phyloP scores from a whole-genome alignment of 2,113 vertebrate species.

The Oncorhynchus clarkii region DNA sequence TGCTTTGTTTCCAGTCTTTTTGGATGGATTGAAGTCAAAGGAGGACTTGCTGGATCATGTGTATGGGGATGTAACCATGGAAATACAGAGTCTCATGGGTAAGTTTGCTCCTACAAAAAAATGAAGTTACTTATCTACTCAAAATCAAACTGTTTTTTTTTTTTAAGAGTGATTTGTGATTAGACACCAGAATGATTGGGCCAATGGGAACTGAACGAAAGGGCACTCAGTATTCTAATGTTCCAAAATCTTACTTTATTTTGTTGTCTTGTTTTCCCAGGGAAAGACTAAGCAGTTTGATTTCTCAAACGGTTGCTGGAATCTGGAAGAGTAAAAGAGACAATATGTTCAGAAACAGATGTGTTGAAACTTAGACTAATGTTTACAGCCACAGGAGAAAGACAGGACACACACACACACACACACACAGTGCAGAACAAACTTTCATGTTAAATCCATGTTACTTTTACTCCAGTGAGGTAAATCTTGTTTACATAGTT shows the following conservation, averaged over 20 bases:
- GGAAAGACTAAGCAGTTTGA: neutral
- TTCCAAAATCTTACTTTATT: neutral
- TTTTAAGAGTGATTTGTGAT: neutral
- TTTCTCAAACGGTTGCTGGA: neutral
- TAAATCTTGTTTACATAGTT: neutral
- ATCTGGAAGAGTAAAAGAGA: neutral
- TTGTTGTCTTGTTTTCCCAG: neutral
- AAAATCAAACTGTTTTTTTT: too few species aligned
- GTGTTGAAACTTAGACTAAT: neutral
- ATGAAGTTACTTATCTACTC: too few species aligned
- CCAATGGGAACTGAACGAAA: neutral
- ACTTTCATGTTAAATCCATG: neutral
- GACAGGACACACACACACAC: neutral
- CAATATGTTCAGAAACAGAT: neutral
- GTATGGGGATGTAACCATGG: conserved; percentile 72
- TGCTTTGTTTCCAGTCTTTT: conserved; percentile 71
- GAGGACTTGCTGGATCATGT: conserved; percentile 78
- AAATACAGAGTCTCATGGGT: conserved; percentile 71
- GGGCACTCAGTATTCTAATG: neutral
- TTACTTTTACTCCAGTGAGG: neutral
- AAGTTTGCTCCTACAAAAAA: conserved; percentile 36
- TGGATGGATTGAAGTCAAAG: conserved; percentile 84
- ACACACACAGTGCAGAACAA: too few species aligned
- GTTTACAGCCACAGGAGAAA: neutral
- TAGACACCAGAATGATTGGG: neutral